A percentile compares a stretch with the other conserved stretches of the same genome.
phyloP scores from a whole-genome alignment of 2,113 vertebrate species.

The Pseudopipra pipra region DNA sequence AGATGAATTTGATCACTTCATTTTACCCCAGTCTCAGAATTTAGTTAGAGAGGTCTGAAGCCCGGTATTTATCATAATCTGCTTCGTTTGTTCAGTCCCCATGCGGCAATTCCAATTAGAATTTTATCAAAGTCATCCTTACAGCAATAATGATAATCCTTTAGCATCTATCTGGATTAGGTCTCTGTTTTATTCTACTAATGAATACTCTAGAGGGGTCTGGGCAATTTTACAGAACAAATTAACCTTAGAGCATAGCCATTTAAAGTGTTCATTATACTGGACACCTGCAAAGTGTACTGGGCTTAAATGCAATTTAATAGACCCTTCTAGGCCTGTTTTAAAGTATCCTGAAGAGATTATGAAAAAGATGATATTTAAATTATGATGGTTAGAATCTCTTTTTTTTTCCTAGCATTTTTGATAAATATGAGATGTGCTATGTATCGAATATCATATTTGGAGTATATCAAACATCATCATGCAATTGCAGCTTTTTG shows the following conservation, averaged over 20 bases:
- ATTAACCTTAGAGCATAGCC: conserved; percentile 72
- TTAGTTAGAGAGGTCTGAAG: conserved; percentile 21
- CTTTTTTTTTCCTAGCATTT: background rate
- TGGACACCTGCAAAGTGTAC: conserved; percentile 69
- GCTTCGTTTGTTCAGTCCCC: conserved; percentile 53
- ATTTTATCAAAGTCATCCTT: conserved; percentile 67
- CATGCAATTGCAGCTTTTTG: background rate
- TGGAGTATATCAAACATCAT: background rate
- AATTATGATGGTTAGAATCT: background rate
- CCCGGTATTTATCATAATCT: conserved; percentile 61
- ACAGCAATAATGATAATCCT: conserved; percentile 68
- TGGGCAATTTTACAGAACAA: conserved; percentile 72
- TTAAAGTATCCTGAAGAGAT: conserved; percentile 56
- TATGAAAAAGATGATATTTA: conserved; percentile 50
- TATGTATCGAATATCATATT: background rate
- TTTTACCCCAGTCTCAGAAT: conserved; percentile 14
- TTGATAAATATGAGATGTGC: conserved; percentile 16
- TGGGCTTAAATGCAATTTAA: conserved; percentile 71
- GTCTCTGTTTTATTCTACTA: conserved; percentile 68
- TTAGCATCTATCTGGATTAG: conserved; percentile 67
- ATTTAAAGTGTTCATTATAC: conserved; percentile 68
- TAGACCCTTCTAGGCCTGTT: conserved; percentile 55
- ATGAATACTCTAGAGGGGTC: conserved; percentile 73
- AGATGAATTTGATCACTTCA: conserved; percentile 36
- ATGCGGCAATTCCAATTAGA: conserved; percentile 54